Conservation (phyloP, 92 coral and sea anemone species). For the Epizoanthus stellaris region DNA sequence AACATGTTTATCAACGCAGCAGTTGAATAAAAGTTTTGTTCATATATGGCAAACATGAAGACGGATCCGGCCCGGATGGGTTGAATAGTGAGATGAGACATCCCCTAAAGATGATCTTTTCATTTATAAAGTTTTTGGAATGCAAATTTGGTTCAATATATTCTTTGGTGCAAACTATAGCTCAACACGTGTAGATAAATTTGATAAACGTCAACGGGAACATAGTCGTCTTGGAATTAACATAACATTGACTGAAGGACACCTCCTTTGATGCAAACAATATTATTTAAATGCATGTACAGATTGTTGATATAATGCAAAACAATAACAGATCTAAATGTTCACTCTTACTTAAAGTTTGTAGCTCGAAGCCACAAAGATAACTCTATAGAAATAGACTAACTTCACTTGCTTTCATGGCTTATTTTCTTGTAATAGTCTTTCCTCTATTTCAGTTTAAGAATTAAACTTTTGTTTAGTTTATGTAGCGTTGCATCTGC, state of each 20-base stretch:
- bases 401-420: background rate
- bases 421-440: background rate
- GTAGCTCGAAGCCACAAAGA: constrained; percentile 2
- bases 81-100: background rate
- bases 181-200: constrained; percentile 44
- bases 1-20: background rate
- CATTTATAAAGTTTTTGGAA: constrained; percentile 15
- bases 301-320: constrained; percentile 20
- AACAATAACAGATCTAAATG: constrained; percentile 3
- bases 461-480: background rate
- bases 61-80: no score
- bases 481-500: background rate
- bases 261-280: constrained; percentile 37
- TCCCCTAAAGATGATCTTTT: background rate
- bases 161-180: constrained; percentile 13
- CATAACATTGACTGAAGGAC: constrained; percentile 33
- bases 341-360: constrained; percentile 4
- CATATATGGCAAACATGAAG: background rate
- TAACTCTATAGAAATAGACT: background rate
- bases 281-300: constrained; percentile 41
- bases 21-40: background rate
- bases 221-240: constrained; percentile 15
- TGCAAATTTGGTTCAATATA: constrained; percentile 33
- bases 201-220: constrained; percentile 36
- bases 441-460: background rate